phyloP scores from a whole-genome alignment of 2,797 vertebrate genomes.

The Neosilurus mollespiculum region DNA sequence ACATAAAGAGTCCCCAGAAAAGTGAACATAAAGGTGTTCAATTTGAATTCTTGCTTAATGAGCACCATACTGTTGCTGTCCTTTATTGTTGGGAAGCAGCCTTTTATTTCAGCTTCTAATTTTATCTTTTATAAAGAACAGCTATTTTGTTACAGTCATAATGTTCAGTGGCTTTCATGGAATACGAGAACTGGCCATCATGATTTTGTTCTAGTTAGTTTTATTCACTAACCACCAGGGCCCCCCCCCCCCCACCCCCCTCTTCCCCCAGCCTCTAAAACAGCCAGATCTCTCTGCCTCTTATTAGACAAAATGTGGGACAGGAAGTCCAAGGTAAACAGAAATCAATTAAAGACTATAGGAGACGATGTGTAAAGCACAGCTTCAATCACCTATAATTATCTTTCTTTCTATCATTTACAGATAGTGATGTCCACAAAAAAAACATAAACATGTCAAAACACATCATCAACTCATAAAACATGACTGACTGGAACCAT shows the following conservation, averaged over 20 bases:
- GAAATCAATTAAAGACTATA: not conserved
- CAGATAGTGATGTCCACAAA: not conserved
- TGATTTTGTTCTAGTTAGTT: conserved; percentile 39
- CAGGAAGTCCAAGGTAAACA: not conserved
- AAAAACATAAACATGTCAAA: conserved; percentile 8
- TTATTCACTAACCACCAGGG: conserved; percentile 4
- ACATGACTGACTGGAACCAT: not conserved
- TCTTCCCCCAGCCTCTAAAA: conserved; percentile 1
- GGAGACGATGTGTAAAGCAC: not conserved
- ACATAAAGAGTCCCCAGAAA: conserved; percentile 28
- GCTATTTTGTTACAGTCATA: conserved; percentile 28
- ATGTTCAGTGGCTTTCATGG: conserved; percentile 42
- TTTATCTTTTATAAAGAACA: conserved; percentile 20
- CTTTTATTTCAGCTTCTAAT: conserved; percentile 30
- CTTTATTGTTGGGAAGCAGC: conserved; percentile 18
- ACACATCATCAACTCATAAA: not conserved
- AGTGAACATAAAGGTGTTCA: conserved; percentile 37
- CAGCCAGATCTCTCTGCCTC: conserved; percentile 1
- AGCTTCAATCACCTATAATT: not conserved
- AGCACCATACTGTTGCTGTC: conserved; percentile 5
- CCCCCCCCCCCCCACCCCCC: not conserved
- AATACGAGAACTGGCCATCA: conserved; percentile 35
- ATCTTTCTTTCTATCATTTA: not conserved
- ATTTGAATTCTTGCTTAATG: conserved; percentile 46
- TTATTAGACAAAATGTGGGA: not conserved